Base-by-base conservation (phyloP, 2,797 vertebrate species). In the Ceryle rudis region DNA sequence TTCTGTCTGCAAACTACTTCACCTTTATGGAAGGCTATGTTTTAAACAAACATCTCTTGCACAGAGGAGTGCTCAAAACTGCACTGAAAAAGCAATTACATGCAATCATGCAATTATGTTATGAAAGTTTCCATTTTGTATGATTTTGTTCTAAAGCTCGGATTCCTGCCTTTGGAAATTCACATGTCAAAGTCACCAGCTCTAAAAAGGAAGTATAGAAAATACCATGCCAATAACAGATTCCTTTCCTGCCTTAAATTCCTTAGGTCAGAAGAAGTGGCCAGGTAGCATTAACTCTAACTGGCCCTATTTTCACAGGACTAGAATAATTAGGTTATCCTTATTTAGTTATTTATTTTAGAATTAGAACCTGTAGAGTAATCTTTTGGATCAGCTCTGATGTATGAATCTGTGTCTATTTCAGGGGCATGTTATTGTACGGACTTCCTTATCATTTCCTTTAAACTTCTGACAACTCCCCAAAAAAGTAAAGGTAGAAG, bases 241-340 rank as follows among this genome's bases (percentile, higher is more conserved):
- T 28, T 75, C n/a, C 29, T 69, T 65, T 84, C 31, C 46, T 25
- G 8, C 29, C 25, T 82, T 46, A 39, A 20, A 57, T 33, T 84
- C 65, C 60, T 58, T 44, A 35, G 73, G 95, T 96, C 25, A 82
- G 69, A 90, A 81, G 10, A 88, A 95, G 72, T 62, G 10, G 78
- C 22, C 64, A 83, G 28, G 72, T 8, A 47, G 39, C 44, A 80
- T 19, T 41, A 93, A 80, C 20, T 74, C 57, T 41, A 83, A 84
- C 33, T 55, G 81, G 18, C 17, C 10, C 0, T 41, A 69, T 42
- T 94, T 89, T 69, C 23, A 61, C 19, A 72, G 39, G 21, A 57
- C 21, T 33, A 58, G 8, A 33, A 90, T 83, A 29, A 2, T 1
- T 18, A 39, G 57, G 29, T 47, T 3, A 15, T 55, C 22, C 44